Base-by-base conservation (phyloP, 23 tunicate genomes). In the Corella eumyota region DNA sequence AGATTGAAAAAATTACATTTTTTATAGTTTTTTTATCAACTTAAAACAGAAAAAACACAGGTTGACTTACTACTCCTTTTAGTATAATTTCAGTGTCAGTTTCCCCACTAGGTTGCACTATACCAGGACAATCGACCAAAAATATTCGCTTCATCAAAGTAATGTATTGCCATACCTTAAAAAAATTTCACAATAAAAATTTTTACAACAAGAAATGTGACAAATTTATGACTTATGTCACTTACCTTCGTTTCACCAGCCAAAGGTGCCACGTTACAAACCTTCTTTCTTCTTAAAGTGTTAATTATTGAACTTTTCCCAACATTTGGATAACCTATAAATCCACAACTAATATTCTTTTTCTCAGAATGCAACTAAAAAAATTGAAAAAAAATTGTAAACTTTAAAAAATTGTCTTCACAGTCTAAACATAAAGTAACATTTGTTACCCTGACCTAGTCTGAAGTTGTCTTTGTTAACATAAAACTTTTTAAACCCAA, bases 281-380 rank as follows among this genome's bases (percentile, higher is more conserved):
- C 91, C 65, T 80, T 75, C 76, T 81, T 90, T 44, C 75, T 90
- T 59, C 79, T 64, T 65, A 90, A 25, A 45, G 97, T 90, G 46
- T 90, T 90, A 55, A 90, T 90, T 52, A 90, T 75, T 0, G 97
- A 80, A 80, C 84, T 74, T 46, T 90, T 90, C 20, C 97, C 97
- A 28, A 90, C 97, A 65, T 90, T 90, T 7, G 97, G 97, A 60
- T 90, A 90, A 31, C 97, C 97, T 47, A 90, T 80, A 60, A 90
- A 90, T 20, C 97, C 97, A 69, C 83, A 75, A 36, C 91, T 80
- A 9, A 90, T 90, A 21, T 61, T 69, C 34, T 81, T 80, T 71
- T 90, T 90, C 22, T 90, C 97, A 29, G 79, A 65, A 38, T 90
- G 97, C 24, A 90, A 79, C 90, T 77, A 46, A 28, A 57, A 69